Conservation (phyloP, 1,140 invertebrate species). For the Archivesica marissinica region DNA sequence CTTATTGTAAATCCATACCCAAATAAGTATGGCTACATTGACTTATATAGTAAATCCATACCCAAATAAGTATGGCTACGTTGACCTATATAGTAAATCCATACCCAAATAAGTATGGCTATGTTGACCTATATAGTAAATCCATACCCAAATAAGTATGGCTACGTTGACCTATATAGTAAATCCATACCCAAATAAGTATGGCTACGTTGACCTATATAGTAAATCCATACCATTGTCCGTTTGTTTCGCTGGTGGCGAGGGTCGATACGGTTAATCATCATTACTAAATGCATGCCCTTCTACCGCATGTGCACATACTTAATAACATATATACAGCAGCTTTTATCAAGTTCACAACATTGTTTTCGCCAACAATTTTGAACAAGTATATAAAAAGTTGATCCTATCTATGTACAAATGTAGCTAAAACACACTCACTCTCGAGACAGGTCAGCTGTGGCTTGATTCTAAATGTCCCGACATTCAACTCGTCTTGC, state of each 20-base stretch:
- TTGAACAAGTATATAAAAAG: constrained; percentile 5
- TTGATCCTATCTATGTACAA: constrained; percentile 43
- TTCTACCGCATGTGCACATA: not conserved
- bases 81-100: too few species aligned
- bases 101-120: too few species aligned
- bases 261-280: not conserved
- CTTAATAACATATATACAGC: constrained; percentile 28
- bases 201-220: too few species aligned
- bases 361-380: not conserved
- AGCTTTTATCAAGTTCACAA: not conserved
- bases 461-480: not conserved
- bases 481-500: not conserved
- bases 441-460: not conserved
- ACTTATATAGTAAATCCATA: too few species aligned
- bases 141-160: too few species aligned
- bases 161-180: too few species aligned
- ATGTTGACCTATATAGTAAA: too few species aligned
- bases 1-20: too few species aligned
- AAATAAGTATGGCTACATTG: too few species aligned
- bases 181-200: too few species aligned
- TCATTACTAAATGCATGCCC: not conserved
- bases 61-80: too few species aligned
- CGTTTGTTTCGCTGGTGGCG: not conserved
- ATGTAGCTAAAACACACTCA: not conserved
- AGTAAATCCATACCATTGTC: too few species aligned